A percentile compares a stretch with the other conserved stretches of the same genome.
phyloP scores from a whole-genome alignment of 2,888 invertebrate species.

The Notocelia uddmanniana region DNA sequence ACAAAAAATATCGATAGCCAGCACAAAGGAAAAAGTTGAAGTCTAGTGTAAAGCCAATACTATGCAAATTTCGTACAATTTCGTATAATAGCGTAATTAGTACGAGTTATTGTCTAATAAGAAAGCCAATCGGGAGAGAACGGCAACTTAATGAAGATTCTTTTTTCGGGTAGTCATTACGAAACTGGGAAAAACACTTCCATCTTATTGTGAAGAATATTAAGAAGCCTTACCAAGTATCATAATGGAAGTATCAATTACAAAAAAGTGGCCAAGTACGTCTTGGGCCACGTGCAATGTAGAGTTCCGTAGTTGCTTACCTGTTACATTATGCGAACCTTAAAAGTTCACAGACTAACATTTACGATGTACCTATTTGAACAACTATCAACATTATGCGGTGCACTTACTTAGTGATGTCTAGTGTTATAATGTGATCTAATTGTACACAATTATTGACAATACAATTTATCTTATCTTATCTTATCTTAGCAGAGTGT shows the following conservation, averaged over 20 bases:
- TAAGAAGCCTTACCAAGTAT: background rate
- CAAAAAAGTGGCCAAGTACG: no score
- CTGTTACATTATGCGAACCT: no score
- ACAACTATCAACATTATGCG: no score
- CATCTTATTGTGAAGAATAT: constrained; percentile 23
- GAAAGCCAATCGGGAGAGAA: constrained; percentile 39
- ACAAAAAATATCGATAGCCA: background rate
- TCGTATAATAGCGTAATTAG: constrained; percentile 40
- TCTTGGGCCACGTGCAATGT: no score
- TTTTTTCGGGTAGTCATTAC: constrained; percentile 24
- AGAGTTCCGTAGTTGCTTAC: no score
- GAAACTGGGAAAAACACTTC: constrained; percentile 39
- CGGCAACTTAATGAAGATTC: constrained; percentile 32
- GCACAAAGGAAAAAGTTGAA: background rate
- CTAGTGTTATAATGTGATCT: no score
- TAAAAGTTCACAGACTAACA: no score
- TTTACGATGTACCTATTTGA: no score
- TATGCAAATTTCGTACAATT: constrained; percentile 44
- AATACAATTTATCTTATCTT: no score
- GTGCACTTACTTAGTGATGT: no score
- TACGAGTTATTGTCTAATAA: constrained; percentile 43
- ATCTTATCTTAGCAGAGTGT: no score
- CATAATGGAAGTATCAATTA: background rate
- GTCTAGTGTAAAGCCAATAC: constrained; percentile 34
- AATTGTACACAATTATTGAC: no score